A percentile compares a stretch with the other conserved stretches of the same genome.
Evolutionary conservation across 2,888 invertebrate species (phyloP).

Genomic region (Athalia rosae): DNA sequence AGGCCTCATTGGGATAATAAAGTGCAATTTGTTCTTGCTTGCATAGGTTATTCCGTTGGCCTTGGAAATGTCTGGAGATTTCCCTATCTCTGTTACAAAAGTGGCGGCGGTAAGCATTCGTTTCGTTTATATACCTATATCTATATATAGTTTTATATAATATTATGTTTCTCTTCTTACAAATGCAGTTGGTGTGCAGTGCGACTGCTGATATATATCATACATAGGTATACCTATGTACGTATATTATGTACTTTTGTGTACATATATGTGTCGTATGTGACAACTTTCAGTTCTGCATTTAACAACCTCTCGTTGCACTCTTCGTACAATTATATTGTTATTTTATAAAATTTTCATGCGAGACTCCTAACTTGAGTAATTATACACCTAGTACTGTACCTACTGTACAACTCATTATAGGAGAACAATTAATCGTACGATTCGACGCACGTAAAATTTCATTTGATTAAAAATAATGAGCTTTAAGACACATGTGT

Average conservation of each 20-base stretch:
- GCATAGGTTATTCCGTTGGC: slow-evolving; percentile 92
- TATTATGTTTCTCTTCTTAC: slow-evolving; percentile 13
- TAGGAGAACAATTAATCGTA: slow-evolving; percentile 23
- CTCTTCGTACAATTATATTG: neutral
- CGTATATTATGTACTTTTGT: neutral
- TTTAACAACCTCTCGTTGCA: slow-evolving; percentile 27
- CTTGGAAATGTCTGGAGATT: slow-evolving; percentile 94
- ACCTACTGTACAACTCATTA: slow-evolving; percentile 3
- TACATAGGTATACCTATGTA: slow-evolving; percentile 10
- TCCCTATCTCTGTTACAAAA: slow-evolving; percentile 93
- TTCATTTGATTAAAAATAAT: too few species aligned
- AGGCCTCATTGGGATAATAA: slow-evolving; percentile 92
- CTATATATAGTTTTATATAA: too few species aligned
- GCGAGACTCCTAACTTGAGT: too few species aligned
- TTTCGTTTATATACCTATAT: neutral
- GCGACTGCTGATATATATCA: slow-evolving; percentile 6
- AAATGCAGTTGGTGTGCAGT: neutral
- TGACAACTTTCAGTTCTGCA: too few species aligned
- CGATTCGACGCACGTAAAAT: slow-evolving; percentile 22
- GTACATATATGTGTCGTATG: too few species aligned
- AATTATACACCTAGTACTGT: neutral
- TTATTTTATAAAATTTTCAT: too few species aligned
- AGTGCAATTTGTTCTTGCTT: slow-evolving; percentile 91
- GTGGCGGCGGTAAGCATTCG: slow-evolving; percentile 85
- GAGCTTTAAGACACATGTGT: too few species aligned